Conservation (phyloP, 1,140 invertebrate genomes). For the Protaetia brevitarsis region DNA sequence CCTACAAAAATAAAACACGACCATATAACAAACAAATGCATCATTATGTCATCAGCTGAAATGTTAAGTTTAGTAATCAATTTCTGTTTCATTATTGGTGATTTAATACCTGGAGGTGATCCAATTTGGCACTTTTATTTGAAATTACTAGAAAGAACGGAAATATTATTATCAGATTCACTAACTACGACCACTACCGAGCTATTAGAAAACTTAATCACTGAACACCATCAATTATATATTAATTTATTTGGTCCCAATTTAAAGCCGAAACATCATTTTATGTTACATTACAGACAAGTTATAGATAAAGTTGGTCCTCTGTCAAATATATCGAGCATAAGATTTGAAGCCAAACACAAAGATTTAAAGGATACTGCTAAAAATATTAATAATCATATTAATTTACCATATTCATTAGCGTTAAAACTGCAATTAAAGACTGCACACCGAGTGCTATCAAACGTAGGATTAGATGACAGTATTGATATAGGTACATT, state of each 20-base stretch:
- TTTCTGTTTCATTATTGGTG: constrained; percentile 35
- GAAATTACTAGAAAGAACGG: constrained; percentile 33
- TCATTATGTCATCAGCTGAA: constrained; percentile 39
- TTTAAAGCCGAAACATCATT: constrained; percentile 41
- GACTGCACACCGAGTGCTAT: constrained; percentile 21
- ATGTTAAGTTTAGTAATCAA: constrained; percentile 36
- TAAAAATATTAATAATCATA: constrained; percentile 29
- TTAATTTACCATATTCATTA: constrained; percentile 33
- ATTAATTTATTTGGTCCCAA: constrained; percentile 32
- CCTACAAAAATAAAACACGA: constrained; percentile 31
- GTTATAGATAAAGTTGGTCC: constrained; percentile 35
- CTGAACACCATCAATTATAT: too few relatives aligned
- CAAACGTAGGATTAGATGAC: neutral
- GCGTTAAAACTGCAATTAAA: constrained; percentile 35
- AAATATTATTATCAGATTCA: constrained; percentile 29
- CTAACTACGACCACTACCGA: constrained; percentile 27
- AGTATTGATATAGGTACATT: too few relatives aligned
- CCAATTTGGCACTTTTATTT: constrained; percentile 36
- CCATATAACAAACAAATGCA: constrained; percentile 29
- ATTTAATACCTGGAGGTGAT: constrained; percentile 33
- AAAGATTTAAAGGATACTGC: constrained; percentile 36
- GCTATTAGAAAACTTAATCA: constrained; percentile 29
- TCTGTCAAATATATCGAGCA: constrained; percentile 31
- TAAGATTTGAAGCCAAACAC: constrained; percentile 41
- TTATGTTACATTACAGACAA: constrained; percentile 37